Evolutionary conservation across 2,888 invertebrate species (phyloP), one percentile per base, ranked within the genome.

Genomic region (Cataglyphis altisquamis): DNA sequence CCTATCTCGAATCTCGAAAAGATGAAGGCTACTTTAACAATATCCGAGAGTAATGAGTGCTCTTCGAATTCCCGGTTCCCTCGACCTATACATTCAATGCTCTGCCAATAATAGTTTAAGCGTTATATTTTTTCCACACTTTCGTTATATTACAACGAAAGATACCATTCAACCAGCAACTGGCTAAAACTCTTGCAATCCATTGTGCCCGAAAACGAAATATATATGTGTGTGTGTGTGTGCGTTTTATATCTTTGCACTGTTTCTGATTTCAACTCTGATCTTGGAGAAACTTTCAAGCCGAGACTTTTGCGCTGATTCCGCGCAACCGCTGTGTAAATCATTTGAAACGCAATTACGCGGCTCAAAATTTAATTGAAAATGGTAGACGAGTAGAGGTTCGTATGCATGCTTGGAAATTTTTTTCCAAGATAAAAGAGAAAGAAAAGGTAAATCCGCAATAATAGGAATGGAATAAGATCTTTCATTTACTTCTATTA

Each of bases 51-150:
- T 67, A 75, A 67, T 41, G 68, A 77, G 67, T 12, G 8, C 77
- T 77, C 77, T 67, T 41, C 77, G 39, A 55, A 29, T 39, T 77
- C 67, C 9, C 75, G n/a, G 36, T 60, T 60, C 12, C 57, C 48
- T 72, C 78, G 45, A 78, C 70, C 60, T 78, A 78, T 78, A 60
- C 72, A 67, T 67, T 41, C 77, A n/a, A 52, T 52, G 52, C 36
- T 64, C 52, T 36, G 15, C 6, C 41, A 36, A 52, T 18, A 45
- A 2, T 45, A 78, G 45, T 78, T 52, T 70, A 70, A 78, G 52
- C 8, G 57, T 72, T 80, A 41, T 70, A 36, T 36, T 36, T 45
- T 52, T 60, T 60, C 45, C 48, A 6, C 70, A 12, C 60, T 60
- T 36, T 21, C 18, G 72, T 48, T 72, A 12, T 21, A 68, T 10